phyloP scores from a whole-genome alignment of 1,140 invertebrate species.

The Heterodera schachtii region DNA sequence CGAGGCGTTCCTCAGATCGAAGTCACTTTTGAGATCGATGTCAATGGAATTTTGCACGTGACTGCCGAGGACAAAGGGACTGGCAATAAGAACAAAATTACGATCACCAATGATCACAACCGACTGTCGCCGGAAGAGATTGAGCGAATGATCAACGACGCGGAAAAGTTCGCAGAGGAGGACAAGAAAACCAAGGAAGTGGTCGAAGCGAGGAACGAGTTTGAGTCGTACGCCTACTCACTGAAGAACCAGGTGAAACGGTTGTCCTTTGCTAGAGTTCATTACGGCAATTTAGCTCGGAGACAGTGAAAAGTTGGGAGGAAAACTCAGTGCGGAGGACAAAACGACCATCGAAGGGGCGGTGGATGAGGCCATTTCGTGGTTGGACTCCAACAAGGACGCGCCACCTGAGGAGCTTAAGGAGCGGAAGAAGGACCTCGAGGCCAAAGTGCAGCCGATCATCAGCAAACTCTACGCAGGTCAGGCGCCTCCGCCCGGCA shows the following conservation, averaged over 20 bases:
- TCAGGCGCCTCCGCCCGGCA: constrained; percentile 73
- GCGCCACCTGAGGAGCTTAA: constrained; percentile 90
- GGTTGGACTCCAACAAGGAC: constrained; percentile 93
- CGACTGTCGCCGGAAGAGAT: constrained; percentile 94
- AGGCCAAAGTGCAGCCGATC: constrained; percentile 89
- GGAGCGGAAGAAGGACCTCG: constrained; percentile 93
- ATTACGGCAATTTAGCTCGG: constrained; percentile 69
- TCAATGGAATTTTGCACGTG: constrained; percentile 91
- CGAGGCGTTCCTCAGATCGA: constrained; percentile 95
- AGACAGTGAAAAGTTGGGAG: constrained; percentile 96
- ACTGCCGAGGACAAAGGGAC: constrained; percentile 98
- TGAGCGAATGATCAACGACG: constrained; percentile 96
- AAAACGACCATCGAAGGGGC: constrained; percentile 91
- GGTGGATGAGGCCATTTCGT: constrained; percentile 94
- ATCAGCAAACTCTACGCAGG: constrained; percentile 92
- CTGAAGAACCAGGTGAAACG: constrained; percentile 83
- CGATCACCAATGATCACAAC: constrained; percentile 98
- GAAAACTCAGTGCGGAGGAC: constrained; percentile 85
- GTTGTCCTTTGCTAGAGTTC: background rate
- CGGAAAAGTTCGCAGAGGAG: constrained; percentile 96
- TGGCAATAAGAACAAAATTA: constrained; percentile 95
- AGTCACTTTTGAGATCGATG: constrained; percentile 90
- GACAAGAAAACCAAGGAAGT: constrained; percentile 95
- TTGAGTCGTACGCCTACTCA: constrained; percentile 96
- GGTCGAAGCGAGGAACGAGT: constrained; percentile 86